phyloP scores from a whole-genome alignment of 30 jellyfish, hydroid and myxozoan genomes.

The Sanderia malayensis region DNA sequence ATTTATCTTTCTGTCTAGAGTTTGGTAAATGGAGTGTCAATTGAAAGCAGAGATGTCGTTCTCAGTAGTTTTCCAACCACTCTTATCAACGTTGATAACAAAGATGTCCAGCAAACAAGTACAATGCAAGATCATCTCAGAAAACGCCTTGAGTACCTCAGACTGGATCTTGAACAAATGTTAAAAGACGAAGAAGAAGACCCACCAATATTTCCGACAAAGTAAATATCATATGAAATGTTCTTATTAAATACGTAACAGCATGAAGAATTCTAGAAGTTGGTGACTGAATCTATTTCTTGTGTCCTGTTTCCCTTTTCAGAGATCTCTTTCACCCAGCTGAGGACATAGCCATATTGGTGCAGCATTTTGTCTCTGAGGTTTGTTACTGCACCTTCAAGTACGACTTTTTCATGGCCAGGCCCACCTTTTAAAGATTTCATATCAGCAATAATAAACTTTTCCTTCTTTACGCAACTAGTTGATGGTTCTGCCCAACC shows the following conservation, averaged over 20 bases:
- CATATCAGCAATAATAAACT: too few species aligned
- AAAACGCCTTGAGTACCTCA: conserved; percentile 58
- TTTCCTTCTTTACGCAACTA: too few species aligned
- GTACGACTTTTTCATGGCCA: not conserved
- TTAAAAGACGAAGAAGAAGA: conserved; percentile 67
- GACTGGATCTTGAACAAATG: conserved; percentile 44
- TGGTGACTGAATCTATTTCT: too few species aligned
- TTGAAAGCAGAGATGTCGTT: conserved; percentile 66
- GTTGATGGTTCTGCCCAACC: conserved; percentile 56
- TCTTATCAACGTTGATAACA: conserved; percentile 66
- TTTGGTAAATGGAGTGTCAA: conserved; percentile 3
- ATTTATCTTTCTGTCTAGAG: not conserved
- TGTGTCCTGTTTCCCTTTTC: too few species aligned
- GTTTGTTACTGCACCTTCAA: conserved; percentile 4
- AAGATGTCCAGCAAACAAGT: conserved; percentile 65
- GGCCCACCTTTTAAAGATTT: too few species aligned
- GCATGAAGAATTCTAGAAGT: too few species aligned
- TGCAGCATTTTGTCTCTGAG: conserved; percentile 80
- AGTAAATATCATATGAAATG: too few species aligned
- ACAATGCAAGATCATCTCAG: conserved; percentile 43
- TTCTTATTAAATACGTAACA: too few species aligned
- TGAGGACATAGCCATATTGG: conserved; percentile 77
- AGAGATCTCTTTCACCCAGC: conserved; percentile 66
- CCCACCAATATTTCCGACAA: conserved; percentile 62
- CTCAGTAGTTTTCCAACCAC: conserved; percentile 74